Evolutionary conservation across 1,140 invertebrate species (phyloP).

Genomic region (Heterodera schachtii): DNA sequence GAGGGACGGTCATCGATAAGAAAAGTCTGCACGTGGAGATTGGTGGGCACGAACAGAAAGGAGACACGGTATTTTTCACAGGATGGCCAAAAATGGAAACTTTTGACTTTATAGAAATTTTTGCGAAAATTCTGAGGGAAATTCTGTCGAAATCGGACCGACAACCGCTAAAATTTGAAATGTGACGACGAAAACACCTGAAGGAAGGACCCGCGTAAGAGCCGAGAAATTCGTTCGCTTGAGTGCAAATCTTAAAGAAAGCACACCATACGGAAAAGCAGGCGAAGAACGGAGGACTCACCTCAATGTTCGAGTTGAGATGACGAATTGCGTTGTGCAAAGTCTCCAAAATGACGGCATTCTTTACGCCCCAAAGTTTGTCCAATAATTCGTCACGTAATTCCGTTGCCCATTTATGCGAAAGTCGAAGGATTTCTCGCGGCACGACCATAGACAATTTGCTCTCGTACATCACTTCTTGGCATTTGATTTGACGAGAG

Average conservation of each 20-base stretch:
- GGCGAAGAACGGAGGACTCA: not conserved
- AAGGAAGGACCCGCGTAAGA: slow-evolving; percentile 51
- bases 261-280: not conserved
- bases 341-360: slow-evolving; percentile 32
- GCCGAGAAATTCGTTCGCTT: slow-evolving; percentile 53
- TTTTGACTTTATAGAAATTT: not conserved
- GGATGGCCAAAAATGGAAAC: slow-evolving; percentile 43
- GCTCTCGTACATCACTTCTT: slow-evolving; percentile 54
- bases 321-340: slow-evolving; percentile 45
- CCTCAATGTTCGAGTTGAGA: slow-evolving; percentile 56
- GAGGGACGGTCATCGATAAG: slow-evolving; percentile 30
- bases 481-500: slow-evolving; percentile 47
- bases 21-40: slow-evolving; percentile 57
- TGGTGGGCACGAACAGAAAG: slow-evolving; percentile 52
- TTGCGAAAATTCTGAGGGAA: not conserved
- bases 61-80: slow-evolving; percentile 53
- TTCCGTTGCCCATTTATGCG: slow-evolving; percentile 42
- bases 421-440: slow-evolving; percentile 50
- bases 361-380: slow-evolving; percentile 39
- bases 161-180: not conserved
- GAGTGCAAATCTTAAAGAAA: slow-evolving; percentile 43
- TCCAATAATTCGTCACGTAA: slow-evolving; percentile 47
- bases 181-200: not conserved
- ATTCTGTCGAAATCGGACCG: not conserved
- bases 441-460: slow-evolving; percentile 55